Percentiles rank a stretch among this genome's conserved stretches.
phyloP scores from a whole-genome alignment of 2,888 invertebrate genomes.

The Andrena fulva region DNA sequence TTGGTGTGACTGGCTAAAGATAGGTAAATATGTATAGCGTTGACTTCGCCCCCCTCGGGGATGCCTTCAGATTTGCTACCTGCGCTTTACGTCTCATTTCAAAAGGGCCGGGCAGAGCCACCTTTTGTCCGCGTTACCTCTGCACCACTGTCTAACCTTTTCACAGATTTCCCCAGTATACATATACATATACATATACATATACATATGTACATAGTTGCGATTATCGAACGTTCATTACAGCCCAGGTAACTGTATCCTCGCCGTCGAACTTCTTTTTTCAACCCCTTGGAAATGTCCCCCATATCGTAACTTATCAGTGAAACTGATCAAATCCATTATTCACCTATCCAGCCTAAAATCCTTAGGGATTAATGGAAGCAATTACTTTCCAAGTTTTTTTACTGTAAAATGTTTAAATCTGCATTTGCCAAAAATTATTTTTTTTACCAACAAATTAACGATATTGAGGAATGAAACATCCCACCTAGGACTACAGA shows the following conservation, averaged over 20 bases:
- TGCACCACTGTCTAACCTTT: background rate
- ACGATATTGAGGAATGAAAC: no score
- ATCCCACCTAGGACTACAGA: no score
- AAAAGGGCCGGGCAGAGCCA: conserved; percentile 2
- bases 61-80: conserved; percentile 42
- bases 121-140: conserved; percentile 10
- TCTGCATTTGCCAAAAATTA: no score
- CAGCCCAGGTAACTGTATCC: background rate
- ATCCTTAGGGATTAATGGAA: no score
- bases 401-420: no score
- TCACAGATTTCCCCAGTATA: background rate
- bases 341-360: no score
- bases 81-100: conserved; percentile 39
- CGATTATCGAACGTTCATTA: background rate
- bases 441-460: no score
- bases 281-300: background rate
- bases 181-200: background rate
- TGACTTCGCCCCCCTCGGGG: conserved; percentile 46
- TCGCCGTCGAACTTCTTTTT: background rate
- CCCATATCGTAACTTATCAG: no score
- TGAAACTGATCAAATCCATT: no score
- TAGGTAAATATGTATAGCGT: conserved; percentile 37
- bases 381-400: no score
- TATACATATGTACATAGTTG: background rate
- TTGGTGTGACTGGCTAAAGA: conserved; percentile 16